Evolutionary conservation across 2,888 invertebrate species (phyloP).

Genomic region (Trichogramma evanescens): DNA sequence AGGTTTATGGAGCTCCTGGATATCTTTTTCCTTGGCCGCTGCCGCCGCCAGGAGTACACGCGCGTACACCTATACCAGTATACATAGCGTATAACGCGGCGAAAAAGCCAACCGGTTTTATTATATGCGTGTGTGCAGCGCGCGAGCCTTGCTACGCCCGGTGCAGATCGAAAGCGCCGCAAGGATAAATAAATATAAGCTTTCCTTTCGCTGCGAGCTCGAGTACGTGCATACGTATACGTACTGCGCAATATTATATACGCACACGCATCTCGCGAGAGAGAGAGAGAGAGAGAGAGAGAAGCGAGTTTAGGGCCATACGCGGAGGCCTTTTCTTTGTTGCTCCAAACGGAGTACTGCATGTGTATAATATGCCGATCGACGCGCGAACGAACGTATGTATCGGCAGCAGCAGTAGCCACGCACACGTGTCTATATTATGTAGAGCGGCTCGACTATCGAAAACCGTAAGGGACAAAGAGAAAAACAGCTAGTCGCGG

Average conservation of each 20-base stretch:
- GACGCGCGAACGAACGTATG: too few relatives aligned
- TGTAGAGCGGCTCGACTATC: too few relatives aligned
- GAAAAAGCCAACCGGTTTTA: slow-evolving; percentile 23
- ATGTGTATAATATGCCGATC: too few relatives aligned
- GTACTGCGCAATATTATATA: not conserved
- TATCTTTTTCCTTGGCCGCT: not conserved
- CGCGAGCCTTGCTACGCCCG: not conserved
- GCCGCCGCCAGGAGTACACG: not conserved
- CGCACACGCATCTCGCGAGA: too few relatives aligned
- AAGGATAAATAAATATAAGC: slow-evolving; percentile 25
- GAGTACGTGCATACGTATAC: not conserved
- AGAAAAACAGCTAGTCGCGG: too few relatives aligned
- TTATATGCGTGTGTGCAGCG: slow-evolving; percentile 24
- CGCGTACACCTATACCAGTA: not conserved
- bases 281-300: too few relatives aligned
- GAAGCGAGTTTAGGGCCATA: too few relatives aligned
- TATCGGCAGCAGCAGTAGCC: too few relatives aligned
- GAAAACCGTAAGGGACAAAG: too few relatives aligned
- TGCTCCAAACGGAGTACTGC: not conserved
- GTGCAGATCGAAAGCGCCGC: not conserved
- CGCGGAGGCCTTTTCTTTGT: slow-evolving; percentile 2
- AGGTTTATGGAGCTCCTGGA: too few relatives aligned
- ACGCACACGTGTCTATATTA: too few relatives aligned
- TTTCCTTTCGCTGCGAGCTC: slow-evolving; percentile 20
- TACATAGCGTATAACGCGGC: slow-evolving; percentile 19